Evolutionary conservation across 2,888 invertebrate genomes (phyloP).

Genomic region (Pediacus dermestoides): DNA sequence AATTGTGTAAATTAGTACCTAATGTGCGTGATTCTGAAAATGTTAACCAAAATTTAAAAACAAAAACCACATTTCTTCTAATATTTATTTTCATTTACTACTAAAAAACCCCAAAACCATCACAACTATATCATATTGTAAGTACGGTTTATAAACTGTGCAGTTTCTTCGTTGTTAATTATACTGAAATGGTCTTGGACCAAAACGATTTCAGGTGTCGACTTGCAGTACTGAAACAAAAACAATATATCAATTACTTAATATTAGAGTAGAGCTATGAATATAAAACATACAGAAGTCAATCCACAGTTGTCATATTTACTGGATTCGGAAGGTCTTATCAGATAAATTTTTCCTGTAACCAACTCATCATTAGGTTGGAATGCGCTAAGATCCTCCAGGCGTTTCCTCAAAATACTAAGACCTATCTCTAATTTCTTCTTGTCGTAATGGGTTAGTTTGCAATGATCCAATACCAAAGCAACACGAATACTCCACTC

Average conservation of each 20-base stretch:
- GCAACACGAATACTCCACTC: background rate
- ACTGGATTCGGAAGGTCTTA: slow-evolving; percentile 42
- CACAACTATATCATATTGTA: slow-evolving; percentile 24
- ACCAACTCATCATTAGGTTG: slow-evolving; percentile 34
- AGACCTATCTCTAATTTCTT: slow-evolving; percentile 31
- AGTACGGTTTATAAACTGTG: slow-evolving; percentile 59
- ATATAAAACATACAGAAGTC: slow-evolving; percentile 34
- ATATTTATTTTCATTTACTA: no score
- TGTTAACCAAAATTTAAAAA: no score
- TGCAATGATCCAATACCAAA: slow-evolving; percentile 25
- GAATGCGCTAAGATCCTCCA: slow-evolving; percentile 33
- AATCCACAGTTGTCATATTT: slow-evolving; percentile 45
- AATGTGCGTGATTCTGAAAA: no score
- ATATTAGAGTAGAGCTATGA: background rate
- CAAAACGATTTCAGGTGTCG: slow-evolving; percentile 53
- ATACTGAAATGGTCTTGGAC: slow-evolving; percentile 71
- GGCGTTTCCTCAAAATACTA: slow-evolving; percentile 31
- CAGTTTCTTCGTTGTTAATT: slow-evolving; percentile 61
- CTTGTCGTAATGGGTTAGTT: slow-evolving; percentile 29
- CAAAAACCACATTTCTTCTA: no score
- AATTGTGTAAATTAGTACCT: no score
- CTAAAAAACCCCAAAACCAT: no score
- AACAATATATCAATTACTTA: slow-evolving; percentile 10
- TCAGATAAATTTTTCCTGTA: slow-evolving; percentile 37
- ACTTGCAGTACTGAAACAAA: slow-evolving; percentile 56